These are phyloP conservation scores for Micrasema minimum DNA, from an alignment of 1,140 invertebrate species.

Conservation along the genomic window DNA sequence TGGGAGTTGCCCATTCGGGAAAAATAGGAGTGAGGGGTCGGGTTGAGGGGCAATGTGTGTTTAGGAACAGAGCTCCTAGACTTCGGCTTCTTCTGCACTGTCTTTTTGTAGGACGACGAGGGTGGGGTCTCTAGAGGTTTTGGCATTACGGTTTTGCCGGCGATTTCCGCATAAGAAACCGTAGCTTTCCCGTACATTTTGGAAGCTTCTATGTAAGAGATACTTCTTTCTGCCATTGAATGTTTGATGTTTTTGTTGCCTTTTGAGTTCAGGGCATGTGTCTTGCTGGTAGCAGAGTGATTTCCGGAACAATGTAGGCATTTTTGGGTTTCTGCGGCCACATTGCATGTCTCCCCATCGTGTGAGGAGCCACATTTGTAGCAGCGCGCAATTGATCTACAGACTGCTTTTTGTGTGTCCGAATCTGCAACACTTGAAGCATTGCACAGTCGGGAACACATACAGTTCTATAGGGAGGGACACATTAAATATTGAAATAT, in stretches of 20 bases:
- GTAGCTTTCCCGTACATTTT: not conserved
- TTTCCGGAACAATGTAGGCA: not conserved
- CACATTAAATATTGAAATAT: not conserved
- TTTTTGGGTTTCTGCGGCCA: not conserved
- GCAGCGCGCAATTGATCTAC: too few relatives aligned
- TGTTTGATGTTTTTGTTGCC: constrained; percentile 2
- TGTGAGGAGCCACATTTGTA: too few relatives aligned
- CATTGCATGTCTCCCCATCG: not conserved
- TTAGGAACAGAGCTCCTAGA: not conserved
- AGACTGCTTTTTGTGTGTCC: constrained; percentile 39
- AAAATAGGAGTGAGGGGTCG: not conserved
- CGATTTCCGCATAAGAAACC: not conserved
- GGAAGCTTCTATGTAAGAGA: constrained; percentile 13
- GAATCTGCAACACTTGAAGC: constrained; percentile 49
- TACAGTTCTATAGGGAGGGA: constrained; percentile 28
- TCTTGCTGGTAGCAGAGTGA: constrained; percentile 5
- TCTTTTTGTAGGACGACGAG: not conserved
- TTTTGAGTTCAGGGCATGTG: not conserved
- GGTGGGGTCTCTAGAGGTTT: not conserved
- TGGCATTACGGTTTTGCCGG: not conserved
- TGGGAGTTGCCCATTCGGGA: constrained; percentile 11
- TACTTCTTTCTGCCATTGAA: constrained; percentile 16
- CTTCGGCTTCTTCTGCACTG: not conserved
- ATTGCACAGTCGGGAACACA: constrained; percentile 41
- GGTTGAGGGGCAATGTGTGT: not conserved